Evolutionary conservation across 2,797 vertebrate species (phyloP).

Genomic region (Neosilurus mollespiculum): DNA sequence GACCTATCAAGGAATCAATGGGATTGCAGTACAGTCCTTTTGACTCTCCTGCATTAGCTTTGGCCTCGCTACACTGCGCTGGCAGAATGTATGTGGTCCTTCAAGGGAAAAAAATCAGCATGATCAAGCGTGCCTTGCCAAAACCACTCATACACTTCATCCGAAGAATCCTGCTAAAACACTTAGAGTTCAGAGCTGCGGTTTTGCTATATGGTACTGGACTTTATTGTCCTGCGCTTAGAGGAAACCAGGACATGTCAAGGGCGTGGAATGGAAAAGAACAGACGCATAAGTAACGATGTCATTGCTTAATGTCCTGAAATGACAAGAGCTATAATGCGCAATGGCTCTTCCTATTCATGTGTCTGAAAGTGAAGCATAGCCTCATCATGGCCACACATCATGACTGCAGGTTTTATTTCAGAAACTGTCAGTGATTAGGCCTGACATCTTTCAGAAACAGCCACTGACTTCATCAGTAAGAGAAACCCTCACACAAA

Average conservation of each 20-base stretch:
- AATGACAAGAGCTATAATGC: slow-evolving; percentile 58
- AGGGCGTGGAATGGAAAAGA: slow-evolving; percentile 55
- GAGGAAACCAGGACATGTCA: slow-evolving; percentile 56
- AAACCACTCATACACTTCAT: slow-evolving; percentile 59
- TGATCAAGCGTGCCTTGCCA: slow-evolving; percentile 59
- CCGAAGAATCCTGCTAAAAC: slow-evolving; percentile 63
- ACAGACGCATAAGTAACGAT: slow-evolving; percentile 52
- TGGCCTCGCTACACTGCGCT: slow-evolving; percentile 60
- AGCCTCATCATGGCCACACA: slow-evolving; percentile 58
- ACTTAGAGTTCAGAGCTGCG: slow-evolving; percentile 46
- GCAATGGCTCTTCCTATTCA: slow-evolving; percentile 53
- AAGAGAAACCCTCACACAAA: not conserved
- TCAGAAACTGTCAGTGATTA: slow-evolving; percentile 74
- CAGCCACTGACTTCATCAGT: not conserved
- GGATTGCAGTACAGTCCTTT: slow-evolving; percentile 53
- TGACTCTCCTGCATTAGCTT: slow-evolving; percentile 59
- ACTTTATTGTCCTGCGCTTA: slow-evolving; percentile 64
- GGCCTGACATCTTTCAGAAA: slow-evolving; percentile 43
- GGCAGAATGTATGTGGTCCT: slow-evolving; percentile 53
- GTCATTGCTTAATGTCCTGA: slow-evolving; percentile 50
- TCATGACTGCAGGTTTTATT: slow-evolving; percentile 56
- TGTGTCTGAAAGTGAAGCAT: slow-evolving; percentile 62
- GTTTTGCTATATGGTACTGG: slow-evolving; percentile 43
- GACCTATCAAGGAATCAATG: slow-evolving; percentile 58
- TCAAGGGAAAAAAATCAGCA: slow-evolving; percentile 56